Evolutionary conservation across 2,888 invertebrate genomes (phyloP), one percentile per base, ranked within the genome.

Genomic region (Philereme transversata): DNA sequence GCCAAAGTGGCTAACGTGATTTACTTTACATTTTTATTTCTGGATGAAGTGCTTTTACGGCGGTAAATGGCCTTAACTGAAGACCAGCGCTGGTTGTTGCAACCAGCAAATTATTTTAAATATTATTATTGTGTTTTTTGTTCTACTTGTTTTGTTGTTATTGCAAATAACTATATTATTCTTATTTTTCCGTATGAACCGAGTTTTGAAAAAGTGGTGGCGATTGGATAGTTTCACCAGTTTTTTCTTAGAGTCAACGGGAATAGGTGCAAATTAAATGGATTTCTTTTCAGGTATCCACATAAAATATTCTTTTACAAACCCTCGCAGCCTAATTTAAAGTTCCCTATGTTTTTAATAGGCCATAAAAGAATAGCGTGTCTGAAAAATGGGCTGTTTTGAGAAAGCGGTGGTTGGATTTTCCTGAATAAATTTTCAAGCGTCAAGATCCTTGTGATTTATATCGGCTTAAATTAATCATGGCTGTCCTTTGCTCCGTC

Each of bases 391-490:
- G 49, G 49, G 33, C 46, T 41, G 55, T 58, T 58, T 58, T 49
- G 51, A 58, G 53, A 33, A 49, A 51, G 41, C 52, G 40, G 34
- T 38, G 38, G 49, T 66, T 54, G 51, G 62, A 59, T 74, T 76
- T 71, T 72, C 56, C 52, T 60, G 69, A 75, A 70, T 73, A 67
- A 75, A 74, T 73, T 66, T 53, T 55, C 52, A 51, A 57, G 56
- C 49, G 60, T 63, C 51, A 62, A 61, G 58, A 68, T 72, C 66
- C 69, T 60, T 47, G 56, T 75, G 76, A 78, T 79, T 79, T 75
- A 77, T 77, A 72, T 64, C 55, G 60, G 67, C 60, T 68, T 62
- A 74, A 62, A 77, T 76, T 74, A 74, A 79, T 78, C 70, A 70
- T 33, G 53, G 58, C 61, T 66, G 63, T 69, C 66, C 60, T 64